Evolutionary conservation across 1,140 invertebrate species (phyloP).

Genomic region (Adelges cooleyi): DNA sequence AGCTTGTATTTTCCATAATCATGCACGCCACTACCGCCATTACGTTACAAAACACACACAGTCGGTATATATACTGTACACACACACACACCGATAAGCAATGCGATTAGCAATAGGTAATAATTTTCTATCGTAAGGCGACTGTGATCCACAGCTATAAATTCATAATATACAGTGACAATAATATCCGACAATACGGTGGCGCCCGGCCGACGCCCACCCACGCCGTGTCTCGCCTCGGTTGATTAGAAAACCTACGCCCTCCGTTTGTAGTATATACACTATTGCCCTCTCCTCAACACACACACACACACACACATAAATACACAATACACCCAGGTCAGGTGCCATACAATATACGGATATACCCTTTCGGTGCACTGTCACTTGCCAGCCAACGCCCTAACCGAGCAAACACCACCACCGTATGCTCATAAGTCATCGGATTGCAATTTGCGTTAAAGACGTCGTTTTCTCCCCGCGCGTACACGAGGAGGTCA

Average conservation of each 20-base stretch:
- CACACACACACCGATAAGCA: too few relatives aligned
- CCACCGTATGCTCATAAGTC: conserved; percentile 7
- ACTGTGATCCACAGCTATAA: not conserved
- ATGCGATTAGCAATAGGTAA: too few relatives aligned
- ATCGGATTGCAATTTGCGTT: conserved; percentile 22
- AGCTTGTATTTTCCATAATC: too few relatives aligned
- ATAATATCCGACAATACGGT: not conserved
- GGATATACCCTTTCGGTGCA: not conserved
- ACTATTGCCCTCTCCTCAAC: too few relatives aligned
- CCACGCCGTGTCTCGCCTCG: not conserved
- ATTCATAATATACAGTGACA: not conserved
- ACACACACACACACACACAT: not conserved
- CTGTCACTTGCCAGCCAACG: not conserved
- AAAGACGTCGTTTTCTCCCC: not conserved
- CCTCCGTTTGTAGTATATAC: not conserved
- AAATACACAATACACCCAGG: not conserved
- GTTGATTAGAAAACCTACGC: conserved; percentile 12
- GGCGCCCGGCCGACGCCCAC: conserved; percentile 6
- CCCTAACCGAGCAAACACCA: conserved; percentile 19
- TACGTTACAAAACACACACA: too few relatives aligned
- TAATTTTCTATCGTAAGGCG: too few relatives aligned
- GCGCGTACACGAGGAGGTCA: too few relatives aligned
- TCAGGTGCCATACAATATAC: not conserved
- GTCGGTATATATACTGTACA: too few relatives aligned
- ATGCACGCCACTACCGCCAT: too few relatives aligned